Percentiles rank a stretch among this genome's conserved stretches.
These are phyloP conservation scores for Theristicus caerulescens DNA, from an alignment of 2,113 vertebrate species.

Conservation along the genomic window DNA sequence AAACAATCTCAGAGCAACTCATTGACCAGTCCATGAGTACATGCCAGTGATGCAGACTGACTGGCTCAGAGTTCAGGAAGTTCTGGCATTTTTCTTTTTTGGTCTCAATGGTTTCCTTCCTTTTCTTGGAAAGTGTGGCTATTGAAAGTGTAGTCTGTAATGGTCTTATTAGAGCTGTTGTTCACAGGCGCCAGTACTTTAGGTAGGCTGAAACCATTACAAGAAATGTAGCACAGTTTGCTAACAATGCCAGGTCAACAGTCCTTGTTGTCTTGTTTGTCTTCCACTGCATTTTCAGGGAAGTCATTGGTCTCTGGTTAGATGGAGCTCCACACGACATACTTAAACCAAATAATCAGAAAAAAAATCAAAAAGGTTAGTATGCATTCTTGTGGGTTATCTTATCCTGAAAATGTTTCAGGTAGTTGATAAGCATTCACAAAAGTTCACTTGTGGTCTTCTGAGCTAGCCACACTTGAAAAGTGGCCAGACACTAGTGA, in stretches of 20 bases:
- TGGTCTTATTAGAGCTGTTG: background rate
- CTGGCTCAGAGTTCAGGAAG: background rate
- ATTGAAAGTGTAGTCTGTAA: background rate
- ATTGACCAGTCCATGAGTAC: background rate
- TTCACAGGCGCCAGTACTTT: background rate
- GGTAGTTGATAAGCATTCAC: background rate
- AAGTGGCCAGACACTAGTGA: background rate
- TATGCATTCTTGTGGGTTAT: background rate
- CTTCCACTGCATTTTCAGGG: background rate
- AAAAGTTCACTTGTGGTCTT: background rate
- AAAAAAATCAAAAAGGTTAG: background rate
- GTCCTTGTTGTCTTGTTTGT: background rate
- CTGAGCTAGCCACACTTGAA: background rate
- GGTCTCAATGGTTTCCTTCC: background rate
- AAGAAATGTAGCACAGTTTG: background rate
- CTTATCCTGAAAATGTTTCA: background rate
- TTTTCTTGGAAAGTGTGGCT: background rate
- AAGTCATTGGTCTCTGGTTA: background rate
- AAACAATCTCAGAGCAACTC: background rate
- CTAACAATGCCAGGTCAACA: background rate
- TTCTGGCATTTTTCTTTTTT: background rate
- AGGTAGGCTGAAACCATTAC: background rate
- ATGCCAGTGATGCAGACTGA: background rate
- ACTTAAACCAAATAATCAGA: background rate
- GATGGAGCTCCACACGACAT: background rate